These are phyloP conservation scores for Odontesthes bonariensis DNA, from an alignment of 2,113 vertebrate species.

Conservation along the genomic window DNA sequence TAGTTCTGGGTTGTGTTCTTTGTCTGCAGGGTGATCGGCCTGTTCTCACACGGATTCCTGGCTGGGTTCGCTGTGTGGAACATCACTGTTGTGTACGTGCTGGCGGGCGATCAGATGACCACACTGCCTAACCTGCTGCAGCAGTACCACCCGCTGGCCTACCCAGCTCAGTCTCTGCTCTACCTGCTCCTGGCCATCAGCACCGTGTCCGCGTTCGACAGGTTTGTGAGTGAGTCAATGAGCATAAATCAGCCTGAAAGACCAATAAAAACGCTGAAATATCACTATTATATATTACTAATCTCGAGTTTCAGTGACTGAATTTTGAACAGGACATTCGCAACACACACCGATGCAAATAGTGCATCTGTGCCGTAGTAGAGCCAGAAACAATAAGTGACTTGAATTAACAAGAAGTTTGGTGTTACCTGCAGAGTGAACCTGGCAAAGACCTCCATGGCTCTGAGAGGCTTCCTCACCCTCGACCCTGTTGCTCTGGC, in stretches of 20 bases:
- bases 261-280: no score
- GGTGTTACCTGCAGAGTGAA: conserved; percentile 84
- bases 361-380: no score
- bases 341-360: no score
- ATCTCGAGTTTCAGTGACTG: no score
- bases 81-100: conserved; percentile 89
- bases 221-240: conserved; percentile 73
- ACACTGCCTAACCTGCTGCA: conserved; percentile 87
- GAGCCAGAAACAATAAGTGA: not conserved
- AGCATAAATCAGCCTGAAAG: no score
- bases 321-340: no score
- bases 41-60: conserved; percentile 94
- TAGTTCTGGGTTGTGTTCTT: not conserved
- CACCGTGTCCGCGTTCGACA: conserved; percentile 95
- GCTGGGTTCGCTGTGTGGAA: conserved; percentile 95
- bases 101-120: conserved; percentile 89
- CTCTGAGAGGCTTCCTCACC: conserved; percentile 88
- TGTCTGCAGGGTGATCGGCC: conserved; percentile 85
- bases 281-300: no score
- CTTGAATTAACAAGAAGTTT: not conserved
- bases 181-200: conserved; percentile 93
- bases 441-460: conserved; percentile 91
- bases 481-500: conserved; percentile 91
- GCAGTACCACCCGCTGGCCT: conserved; percentile 91
- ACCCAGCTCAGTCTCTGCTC: conserved; percentile 92